phyloP scores from a whole-genome alignment of 2,888 invertebrate species.

The Sinohyriopsis cumingii region DNA sequence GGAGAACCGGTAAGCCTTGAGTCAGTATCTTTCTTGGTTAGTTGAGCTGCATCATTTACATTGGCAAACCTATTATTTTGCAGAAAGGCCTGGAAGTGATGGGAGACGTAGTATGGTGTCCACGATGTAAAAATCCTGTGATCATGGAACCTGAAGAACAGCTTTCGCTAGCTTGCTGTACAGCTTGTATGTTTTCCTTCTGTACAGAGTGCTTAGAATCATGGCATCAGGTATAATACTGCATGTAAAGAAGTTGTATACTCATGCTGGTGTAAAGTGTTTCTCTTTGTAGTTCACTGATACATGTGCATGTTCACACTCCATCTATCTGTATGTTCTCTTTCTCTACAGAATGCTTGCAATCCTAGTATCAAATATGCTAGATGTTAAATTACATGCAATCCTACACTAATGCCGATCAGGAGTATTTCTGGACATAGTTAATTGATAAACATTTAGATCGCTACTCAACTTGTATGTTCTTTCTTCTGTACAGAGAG shows the following conservation, averaged over 20 bases:
- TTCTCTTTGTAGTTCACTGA: no score
- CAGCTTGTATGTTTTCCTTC: constrained; percentile 54
- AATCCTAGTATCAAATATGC: no score
- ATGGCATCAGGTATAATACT: constrained; percentile 57
- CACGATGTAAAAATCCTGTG: constrained; percentile 54
- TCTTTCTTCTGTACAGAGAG: constrained; percentile 62
- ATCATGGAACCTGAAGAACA: constrained; percentile 50
- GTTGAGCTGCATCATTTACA: no score
- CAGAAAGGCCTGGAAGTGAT: constrained; percentile 62
- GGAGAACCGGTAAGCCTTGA: no score
- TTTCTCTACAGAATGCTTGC: no score
- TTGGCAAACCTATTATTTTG: neutral
- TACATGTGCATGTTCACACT: no score
- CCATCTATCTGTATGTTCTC: no score
- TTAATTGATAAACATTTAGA: constrained; percentile 50
- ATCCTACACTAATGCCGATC: constrained; percentile 26
- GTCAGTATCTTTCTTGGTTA: no score
- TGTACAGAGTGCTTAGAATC: constrained; percentile 56
- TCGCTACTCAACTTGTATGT: constrained; percentile 47
- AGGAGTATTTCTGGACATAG: constrained; percentile 46
- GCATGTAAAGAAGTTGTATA: no score
- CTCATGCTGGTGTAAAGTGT: no score
- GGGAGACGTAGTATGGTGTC: constrained; percentile 63
- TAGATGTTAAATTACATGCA: no score
- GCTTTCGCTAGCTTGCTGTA: constrained; percentile 54